These are phyloP conservation scores for Etheostoma nigrum DNA, from an alignment of 2,797 vertebrate genomes.

Conservation along the genomic window DNA sequence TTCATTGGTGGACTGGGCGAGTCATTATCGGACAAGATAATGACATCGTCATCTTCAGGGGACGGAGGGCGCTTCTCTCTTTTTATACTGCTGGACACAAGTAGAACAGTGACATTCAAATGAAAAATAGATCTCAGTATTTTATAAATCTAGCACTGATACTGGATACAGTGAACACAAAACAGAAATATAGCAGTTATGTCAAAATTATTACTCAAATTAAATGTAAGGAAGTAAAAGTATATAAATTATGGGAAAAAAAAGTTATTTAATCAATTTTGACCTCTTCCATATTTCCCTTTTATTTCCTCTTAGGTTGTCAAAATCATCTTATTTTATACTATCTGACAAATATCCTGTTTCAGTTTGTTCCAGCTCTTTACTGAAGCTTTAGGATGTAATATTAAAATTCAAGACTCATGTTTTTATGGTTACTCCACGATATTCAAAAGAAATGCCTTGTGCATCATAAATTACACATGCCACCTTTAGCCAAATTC, in stretches of 20 bases:
- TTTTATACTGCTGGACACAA: slow-evolving; percentile 83
- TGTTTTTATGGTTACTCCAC: not conserved
- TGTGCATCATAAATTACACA: not conserved
- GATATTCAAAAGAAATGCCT: not conserved
- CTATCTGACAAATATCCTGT: not conserved
- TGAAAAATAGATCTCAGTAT: slow-evolving; percentile 7
- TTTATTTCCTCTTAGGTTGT: no score
- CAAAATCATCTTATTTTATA: not conserved
- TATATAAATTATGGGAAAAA: not conserved
- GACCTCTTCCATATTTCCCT: no score
- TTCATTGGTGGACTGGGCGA: slow-evolving; percentile 91
- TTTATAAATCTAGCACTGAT: not conserved
- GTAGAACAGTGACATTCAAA: not conserved
- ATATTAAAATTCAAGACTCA: not conserved
- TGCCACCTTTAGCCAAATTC: not conserved
- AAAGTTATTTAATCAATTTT: no score
- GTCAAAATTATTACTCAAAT: not conserved
- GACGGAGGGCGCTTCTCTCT: slow-evolving; percentile 88
- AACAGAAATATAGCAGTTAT: not conserved
- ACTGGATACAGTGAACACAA: not conserved
- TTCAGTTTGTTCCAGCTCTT: not conserved
- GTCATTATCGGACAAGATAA: slow-evolving; percentile 94
- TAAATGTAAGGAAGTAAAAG: not conserved
- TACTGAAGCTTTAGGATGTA: not conserved
- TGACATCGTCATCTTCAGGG: slow-evolving; percentile 88